Evolutionary conservation across 2,113 vertebrate species (phyloP), one percentile per base, ranked within the genome.

Genomic region (Parus major): DNA sequence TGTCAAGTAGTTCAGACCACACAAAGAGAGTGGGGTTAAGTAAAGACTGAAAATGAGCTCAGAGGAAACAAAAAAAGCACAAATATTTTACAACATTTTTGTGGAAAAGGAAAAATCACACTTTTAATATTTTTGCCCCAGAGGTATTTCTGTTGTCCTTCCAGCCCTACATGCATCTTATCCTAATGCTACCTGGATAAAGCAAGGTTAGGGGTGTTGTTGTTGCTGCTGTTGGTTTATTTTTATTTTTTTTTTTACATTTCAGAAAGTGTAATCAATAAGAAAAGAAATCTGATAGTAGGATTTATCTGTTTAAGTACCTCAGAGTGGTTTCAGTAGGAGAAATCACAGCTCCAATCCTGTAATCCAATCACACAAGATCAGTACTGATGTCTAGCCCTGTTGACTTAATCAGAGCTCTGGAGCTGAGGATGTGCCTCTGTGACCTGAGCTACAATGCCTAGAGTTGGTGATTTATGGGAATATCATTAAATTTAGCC

Each of bases 241-340:
- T 36, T 36, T 39, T 39, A 39, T 39, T 39, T 9, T 25, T 42
- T 49, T 39, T 49, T 86, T n/a, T 42, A 0, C 15, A 61, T 73
- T 95, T 92, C 64, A 78, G 73, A 64, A 95, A 89, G 81, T 56
- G 28, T 87, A 89, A 86, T 86, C 73, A 91, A 24, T 79, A 78
- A 75, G 71, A 82, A 81, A 91, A 82, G 9, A 80, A 86, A 88
- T 83, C 35, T 88, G 72, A 89, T 75, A 92, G 77, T n/a, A 64
- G 65, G 77, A 83, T 92, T 86, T 92, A 52, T 88, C 72, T 79
- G 31, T 86, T 77, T 92, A 95, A 95, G 56, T 81, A 79, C 87
- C 60, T 88, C 63, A 70, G 44, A 80, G 57, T 53, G 64, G 59
- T 75, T 93, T 95, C 87, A 94, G 68, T 19, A 39, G 53, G 70